Evolutionary conservation across 2,113 vertebrate species (phyloP), one percentile per base, ranked within the genome.

Genomic region (Pitta sordida): DNA sequence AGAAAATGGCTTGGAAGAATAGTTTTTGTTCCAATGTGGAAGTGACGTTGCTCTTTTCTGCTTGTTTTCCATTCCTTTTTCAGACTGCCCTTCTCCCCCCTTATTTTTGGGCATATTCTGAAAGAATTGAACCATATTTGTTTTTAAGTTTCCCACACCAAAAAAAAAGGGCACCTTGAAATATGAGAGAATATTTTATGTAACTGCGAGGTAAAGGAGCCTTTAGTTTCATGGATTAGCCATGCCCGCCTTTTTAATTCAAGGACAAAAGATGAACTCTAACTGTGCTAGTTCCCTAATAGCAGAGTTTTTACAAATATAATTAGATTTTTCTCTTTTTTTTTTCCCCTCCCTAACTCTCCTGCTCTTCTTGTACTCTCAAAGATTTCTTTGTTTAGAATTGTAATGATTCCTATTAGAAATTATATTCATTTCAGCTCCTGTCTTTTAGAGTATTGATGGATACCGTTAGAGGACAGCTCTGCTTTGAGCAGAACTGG

Each of bases 381-480:
- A 69, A 95, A 91, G 70, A 89, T 85, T 89, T 77, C 70, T 94
- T 94, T 94, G 94, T 92, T 94, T 96, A 83, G 91, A 91, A 94
- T 90, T 64, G 70, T 89, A 94, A 94, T 90, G 82, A 89, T 91
- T 94, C 91, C 78, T 88, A 71, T 93, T 94, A 81, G 86, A 86
- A 91, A 93, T 68, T 1, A 77, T 93, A 92, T 94, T 96, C 78
- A 85, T 94, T 95, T 88, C 82, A 93, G 76, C 78, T 92, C 62
- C 91, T 87, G 89, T 92, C 87, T 88, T 93, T 70, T 87, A 81
- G 55, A 88, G 53, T 90, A 82, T 91, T 83, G 74, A 91, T 48
- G 63, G 89, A 77, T 74, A 49, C 67, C 1, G 2, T 85, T 89
- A 94, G 93, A 92, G 91, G 68, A 86, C 71, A 90, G 63, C 59